A percentile compares a stretch with the other conserved stretches of the same genome.
These are phyloP conservation scores for Neoarius graeffei DNA, from an alignment of 2,113 vertebrate genomes.

Conservation along the genomic window DNA sequence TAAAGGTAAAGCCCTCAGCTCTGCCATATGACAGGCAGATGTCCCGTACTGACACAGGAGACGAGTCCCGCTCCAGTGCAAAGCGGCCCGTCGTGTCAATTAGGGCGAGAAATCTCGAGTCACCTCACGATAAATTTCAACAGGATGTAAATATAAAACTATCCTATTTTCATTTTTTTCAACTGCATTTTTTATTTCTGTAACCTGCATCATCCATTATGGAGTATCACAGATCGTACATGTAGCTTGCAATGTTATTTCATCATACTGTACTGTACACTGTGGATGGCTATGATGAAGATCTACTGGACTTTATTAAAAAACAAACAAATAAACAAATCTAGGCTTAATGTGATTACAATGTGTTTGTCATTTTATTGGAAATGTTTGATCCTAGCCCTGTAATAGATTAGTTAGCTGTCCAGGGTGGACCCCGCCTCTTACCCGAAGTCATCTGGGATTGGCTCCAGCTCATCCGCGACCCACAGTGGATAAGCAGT, in stretches of 20 bases:
- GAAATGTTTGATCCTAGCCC: not conserved
- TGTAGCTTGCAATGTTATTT: not conserved
- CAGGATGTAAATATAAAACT: not conserved
- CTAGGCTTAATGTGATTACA: not conserved
- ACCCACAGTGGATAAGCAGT: too few species aligned
- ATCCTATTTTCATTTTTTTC: not conserved
- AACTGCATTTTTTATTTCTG: not conserved
- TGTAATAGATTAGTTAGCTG: too few species aligned
- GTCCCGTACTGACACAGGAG: not conserved
- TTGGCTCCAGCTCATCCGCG: too few species aligned
- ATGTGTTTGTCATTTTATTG: not conserved
- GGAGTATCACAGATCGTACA: too few species aligned
- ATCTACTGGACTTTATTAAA: not conserved
- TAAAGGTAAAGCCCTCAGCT: not conserved
- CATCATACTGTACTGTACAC: not conserved
- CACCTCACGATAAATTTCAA: not conserved
- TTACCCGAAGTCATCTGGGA: too few species aligned
- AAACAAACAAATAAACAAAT: not conserved
- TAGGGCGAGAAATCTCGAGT: not conserved
- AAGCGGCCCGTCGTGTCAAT: not conserved
- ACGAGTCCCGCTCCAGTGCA: not conserved
- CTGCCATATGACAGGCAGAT: not conserved
- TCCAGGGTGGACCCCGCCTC: too few species aligned
- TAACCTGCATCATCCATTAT: not conserved
- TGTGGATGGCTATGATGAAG: not conserved